Base-by-base conservation (phyloP, 2,888 invertebrate species). In the Punctoribates punctum region DNA sequence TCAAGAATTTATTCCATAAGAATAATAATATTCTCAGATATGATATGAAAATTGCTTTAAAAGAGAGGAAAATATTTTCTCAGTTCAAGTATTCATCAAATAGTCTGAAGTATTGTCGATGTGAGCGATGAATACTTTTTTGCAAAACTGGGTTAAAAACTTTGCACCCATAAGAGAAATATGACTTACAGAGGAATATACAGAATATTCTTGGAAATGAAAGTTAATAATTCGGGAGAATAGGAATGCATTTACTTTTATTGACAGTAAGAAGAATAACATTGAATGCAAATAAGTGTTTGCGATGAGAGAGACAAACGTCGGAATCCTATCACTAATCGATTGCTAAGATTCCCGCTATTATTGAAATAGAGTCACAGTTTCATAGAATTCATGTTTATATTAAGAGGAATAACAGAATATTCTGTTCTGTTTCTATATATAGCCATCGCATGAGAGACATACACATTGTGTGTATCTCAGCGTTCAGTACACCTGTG, bases 251-350 rank as follows among this genome's bases (percentile, higher is more conserved):
- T 51, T 51, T n/a, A n/a, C n/a, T 17, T 51, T 5, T 17, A n/a
- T 20, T 51, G n/a, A 51, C n/a, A n/a, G 17, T n/a, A n/a, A 51
- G 17, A 51, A 25, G 25, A 57, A 57, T 23, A 23, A 57, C 57
- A 57, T 57, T 57, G 57, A 57, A 57, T 57, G 25, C 57, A 57
- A 57, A 57, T 57, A 57, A 51, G n/a, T 51, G 51, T 51, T 20
- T 51, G n/a, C 51, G n/a, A 17, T 51, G n/a, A 17, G 20, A 20
- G 23, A n/a, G n/a, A 57, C 20, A 13, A 5, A 20, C 2, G 6
- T 57, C 25, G 34, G 8, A 8, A 57, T 23, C 13, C 20, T 25
- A 34, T 34, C 34, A 8, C 11, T 2, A 23, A 57, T 57, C 25
- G 23, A 57, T 57, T 23, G 20, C 13, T 5, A 6, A 1, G 17